A percentile compares a stretch with the other conserved stretches of the same genome.
Evolutionary conservation across 2,888 invertebrate genomes (phyloP).

Genomic region (Cryptocephalus moraei): DNA sequence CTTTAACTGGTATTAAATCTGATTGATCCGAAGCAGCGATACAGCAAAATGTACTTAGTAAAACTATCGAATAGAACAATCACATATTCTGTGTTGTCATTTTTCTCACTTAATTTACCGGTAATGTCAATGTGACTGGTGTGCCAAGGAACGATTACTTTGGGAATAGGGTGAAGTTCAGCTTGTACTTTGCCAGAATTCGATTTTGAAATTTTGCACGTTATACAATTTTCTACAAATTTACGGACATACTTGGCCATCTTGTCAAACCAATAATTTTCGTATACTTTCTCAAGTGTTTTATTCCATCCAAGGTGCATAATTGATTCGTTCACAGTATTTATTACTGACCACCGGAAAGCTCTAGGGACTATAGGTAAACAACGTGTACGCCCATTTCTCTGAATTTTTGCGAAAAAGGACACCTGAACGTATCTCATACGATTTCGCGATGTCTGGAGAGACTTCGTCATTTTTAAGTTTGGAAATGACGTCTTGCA

Average conservation of each 20-base stretch:
- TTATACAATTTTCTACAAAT: constrained; percentile 26
- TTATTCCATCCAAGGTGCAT: constrained; percentile 4
- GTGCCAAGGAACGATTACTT: constrained; percentile 20
- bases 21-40: no score
- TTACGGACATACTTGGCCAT: constrained; percentile 24
- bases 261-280: constrained; percentile 24
- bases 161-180: constrained; percentile 26
- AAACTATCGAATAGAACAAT: constrained; percentile 5
- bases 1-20: no score
- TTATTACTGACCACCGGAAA: no score
- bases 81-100: constrained; percentile 7
- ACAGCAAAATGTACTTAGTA: constrained; percentile 1
- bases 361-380: no score
- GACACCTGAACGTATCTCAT: no score
- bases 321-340: no score
- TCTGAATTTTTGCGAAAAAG: no score
- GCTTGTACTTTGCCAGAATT: constrained; percentile 20
- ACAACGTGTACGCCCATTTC: no score
- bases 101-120: constrained; percentile 7
- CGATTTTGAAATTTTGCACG: constrained; percentile 24
- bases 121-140: constrained; percentile 23
- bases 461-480: no score
- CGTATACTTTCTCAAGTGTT: constrained; percentile 14
- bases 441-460: no score
- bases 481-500: no score